Evolutionary conservation across 2,888 invertebrate genomes (phyloP).

Genomic region (Steromphala cineraria): DNA sequence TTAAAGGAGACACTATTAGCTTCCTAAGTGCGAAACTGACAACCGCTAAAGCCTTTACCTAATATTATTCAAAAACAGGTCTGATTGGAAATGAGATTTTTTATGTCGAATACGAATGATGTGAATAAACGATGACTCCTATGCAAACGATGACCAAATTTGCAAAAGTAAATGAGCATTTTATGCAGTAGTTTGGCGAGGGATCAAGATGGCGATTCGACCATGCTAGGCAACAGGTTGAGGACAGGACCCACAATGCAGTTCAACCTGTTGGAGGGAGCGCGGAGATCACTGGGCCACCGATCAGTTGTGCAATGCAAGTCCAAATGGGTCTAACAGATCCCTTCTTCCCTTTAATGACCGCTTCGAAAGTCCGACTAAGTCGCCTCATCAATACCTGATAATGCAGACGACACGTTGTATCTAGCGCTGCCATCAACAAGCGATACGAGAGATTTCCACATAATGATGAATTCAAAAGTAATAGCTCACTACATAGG

Average conservation of each 20-base stretch:
- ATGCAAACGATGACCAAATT: slow-evolving; percentile 15
- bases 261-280: not conserved
- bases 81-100: slow-evolving; percentile 14
- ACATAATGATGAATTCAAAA: slow-evolving; percentile 19
- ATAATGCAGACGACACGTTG: not conserved
- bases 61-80: slow-evolving; percentile 20
- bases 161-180: slow-evolving; percentile 17
- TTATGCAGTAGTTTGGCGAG: slow-evolving; percentile 13
- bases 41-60: not conserved
- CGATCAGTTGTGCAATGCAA: slow-evolving; percentile 4
- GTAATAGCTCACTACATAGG: slow-evolving; percentile 5
- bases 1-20: slow-evolving; percentile 2
- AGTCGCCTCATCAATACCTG: slow-evolving; percentile 17
- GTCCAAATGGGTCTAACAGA: not conserved
- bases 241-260: not conserved
- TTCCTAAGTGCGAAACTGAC: not conserved
- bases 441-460: slow-evolving; percentile 18
- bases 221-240: not conserved
- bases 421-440: slow-evolving; percentile 10
- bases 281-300: not conserved
- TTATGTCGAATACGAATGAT: not conserved
- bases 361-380: not conserved
- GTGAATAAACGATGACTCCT: not conserved
- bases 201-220: not conserved
- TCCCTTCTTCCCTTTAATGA: not conserved